phyloP scores from a whole-genome alignment of 2,797 vertebrate species.

The Phataginus tricuspis region DNA sequence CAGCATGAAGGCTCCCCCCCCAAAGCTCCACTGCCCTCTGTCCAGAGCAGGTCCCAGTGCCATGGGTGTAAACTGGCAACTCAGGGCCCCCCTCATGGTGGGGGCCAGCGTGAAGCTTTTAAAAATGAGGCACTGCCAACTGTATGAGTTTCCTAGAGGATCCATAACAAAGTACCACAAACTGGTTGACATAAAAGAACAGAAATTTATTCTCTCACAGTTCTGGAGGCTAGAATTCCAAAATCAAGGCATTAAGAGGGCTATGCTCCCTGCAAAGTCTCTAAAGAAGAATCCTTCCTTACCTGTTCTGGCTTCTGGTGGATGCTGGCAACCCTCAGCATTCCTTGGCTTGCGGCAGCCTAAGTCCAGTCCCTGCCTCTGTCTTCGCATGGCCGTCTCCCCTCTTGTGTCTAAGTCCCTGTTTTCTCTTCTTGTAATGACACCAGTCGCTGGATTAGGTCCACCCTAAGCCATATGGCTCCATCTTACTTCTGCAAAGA shows the following conservation, averaged over 20 bases:
- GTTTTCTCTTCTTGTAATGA: neutral
- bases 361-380: neutral
- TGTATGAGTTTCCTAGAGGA: neutral
- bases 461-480: neutral
- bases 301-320: too few species aligned
- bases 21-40: neutral
- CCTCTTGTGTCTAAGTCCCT: neutral
- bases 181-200: neutral
- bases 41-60: neutral
- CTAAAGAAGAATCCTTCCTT: neutral
- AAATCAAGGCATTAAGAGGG: neutral
- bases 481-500: neutral
- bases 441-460: neutral
- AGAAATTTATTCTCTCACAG: neutral
- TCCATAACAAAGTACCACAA: neutral
- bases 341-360: too few species aligned
- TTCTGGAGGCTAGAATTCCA: neutral
- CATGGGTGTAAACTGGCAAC: neutral
- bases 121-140: neutral
- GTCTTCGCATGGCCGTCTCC: neutral
- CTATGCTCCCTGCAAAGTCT: neutral
- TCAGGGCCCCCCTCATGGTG: neutral
- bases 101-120: neutral
- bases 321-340: neutral
- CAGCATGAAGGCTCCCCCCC: rapidly evolving